These are phyloP conservation scores for Aricia artaxerxes DNA, from an alignment of 2,888 invertebrate species.

Conservation along the genomic window DNA sequence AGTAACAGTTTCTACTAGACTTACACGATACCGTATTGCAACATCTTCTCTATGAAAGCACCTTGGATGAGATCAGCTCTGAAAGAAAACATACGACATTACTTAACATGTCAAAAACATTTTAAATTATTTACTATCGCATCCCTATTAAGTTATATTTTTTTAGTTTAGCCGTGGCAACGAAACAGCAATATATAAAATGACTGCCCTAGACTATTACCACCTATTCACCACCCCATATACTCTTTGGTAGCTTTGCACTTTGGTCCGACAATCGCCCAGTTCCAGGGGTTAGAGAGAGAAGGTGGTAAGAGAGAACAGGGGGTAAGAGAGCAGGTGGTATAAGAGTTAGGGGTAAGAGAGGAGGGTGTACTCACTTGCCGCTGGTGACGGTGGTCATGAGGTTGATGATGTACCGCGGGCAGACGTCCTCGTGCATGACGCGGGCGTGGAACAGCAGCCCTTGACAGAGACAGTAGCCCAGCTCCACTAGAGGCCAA, in stretches of 20 bases:
- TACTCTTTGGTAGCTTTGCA: too few relatives aligned
- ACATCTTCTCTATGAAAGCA: slow-evolving; percentile 65
- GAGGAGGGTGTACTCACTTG: slow-evolving; percentile 59
- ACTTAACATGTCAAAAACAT: slow-evolving; percentile 17
- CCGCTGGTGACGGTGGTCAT: slow-evolving; percentile 73
- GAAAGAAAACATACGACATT: slow-evolving; percentile 46
- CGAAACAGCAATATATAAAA: too few relatives aligned
- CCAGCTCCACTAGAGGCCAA: slow-evolving; percentile 69
- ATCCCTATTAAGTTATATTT: too few relatives aligned
- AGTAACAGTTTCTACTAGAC: not conserved
- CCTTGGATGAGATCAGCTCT: slow-evolving; percentile 73
- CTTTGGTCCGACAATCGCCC: too few relatives aligned
- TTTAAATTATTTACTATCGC: too few relatives aligned
- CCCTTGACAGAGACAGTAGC: slow-evolving; percentile 77
- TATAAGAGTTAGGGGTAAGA: too few relatives aligned
- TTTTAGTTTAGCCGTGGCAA: too few relatives aligned
- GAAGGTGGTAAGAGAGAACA: too few relatives aligned
- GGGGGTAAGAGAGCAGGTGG: too few relatives aligned
- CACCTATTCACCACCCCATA: too few relatives aligned
- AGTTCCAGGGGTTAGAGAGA: too few relatives aligned
- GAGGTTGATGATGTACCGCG: slow-evolving; percentile 76
- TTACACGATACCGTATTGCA: slow-evolving; percentile 42
- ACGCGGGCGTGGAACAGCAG: slow-evolving; percentile 77
- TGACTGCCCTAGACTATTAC: too few relatives aligned
- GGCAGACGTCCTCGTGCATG: slow-evolving; percentile 76